These are phyloP conservation scores for Metopolophium dirhodum DNA, from an alignment of 1,140 invertebrate genomes.

Conservation along the genomic window DNA sequence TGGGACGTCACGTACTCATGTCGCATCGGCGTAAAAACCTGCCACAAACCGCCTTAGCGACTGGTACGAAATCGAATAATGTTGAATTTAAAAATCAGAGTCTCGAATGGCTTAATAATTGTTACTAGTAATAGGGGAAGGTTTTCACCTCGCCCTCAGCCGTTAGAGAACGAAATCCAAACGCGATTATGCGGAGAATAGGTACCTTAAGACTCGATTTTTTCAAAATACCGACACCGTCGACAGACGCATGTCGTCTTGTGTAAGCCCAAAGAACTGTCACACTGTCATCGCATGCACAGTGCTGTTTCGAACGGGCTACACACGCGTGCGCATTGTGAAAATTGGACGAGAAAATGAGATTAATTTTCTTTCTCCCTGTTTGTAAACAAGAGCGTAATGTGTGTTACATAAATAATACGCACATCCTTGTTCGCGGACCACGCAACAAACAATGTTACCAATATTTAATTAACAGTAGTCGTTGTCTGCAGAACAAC, in stretches of 20 bases:
- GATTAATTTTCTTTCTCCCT: conserved; percentile 12
- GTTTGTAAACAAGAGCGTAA: neutral
- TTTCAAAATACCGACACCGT: neutral
- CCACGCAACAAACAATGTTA: neutral
- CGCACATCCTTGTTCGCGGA: too few relatives aligned
- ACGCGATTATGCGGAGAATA: neutral
- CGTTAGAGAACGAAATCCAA: neutral
- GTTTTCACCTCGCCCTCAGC: neutral
- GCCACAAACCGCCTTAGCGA: neutral
- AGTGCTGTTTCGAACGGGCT: neutral
- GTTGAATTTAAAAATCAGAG: neutral
- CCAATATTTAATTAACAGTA: conserved; percentile 11
- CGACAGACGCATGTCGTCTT: neutral
- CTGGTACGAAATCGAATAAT: neutral
- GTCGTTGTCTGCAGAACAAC: too few relatives aligned
- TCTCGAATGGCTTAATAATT: neutral
- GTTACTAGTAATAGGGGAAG: neutral
- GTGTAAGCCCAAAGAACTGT: neutral
- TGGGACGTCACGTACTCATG: neutral
- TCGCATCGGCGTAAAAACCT: neutral
- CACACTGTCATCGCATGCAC: neutral
- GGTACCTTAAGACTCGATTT: neutral
- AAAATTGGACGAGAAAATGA: conserved; percentile 14
- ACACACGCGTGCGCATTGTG: neutral
- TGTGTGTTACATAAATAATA: conserved; percentile 14